Evolutionary conservation across 2,113 vertebrate genomes (phyloP).

Genomic region (Raja brachyura): DNA sequence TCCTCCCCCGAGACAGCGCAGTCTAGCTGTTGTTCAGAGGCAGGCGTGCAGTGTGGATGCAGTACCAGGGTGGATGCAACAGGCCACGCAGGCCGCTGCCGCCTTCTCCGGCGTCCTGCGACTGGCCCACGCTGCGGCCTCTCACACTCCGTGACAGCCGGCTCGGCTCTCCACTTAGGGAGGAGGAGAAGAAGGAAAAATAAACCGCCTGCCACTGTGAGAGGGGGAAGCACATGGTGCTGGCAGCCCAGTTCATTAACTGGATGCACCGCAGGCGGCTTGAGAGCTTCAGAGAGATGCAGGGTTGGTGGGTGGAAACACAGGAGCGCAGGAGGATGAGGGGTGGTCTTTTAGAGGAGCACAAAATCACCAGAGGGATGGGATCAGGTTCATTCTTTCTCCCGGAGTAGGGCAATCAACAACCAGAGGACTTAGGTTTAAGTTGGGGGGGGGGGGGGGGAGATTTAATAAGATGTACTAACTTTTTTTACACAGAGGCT

Average conservation of each 20-base stretch:
- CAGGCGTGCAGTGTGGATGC: constrained; percentile 46
- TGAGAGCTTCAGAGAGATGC: background rate
- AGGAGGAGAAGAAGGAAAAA: background rate
- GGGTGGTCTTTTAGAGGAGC: too few species aligned
- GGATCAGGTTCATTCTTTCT: too few species aligned
- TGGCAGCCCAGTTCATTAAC: background rate
- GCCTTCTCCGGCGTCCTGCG: constrained; percentile 53
- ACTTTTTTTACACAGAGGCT: too few species aligned
- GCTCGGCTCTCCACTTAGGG: background rate
- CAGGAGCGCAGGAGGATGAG: too few species aligned
- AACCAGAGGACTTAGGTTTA: too few species aligned
- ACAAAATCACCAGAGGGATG: too few species aligned
- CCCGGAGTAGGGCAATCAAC: too few species aligned
- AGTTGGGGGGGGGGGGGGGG: too few species aligned
- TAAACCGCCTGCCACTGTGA: background rate
- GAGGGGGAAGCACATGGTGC: background rate
- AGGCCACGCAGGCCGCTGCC: constrained; percentile 51
- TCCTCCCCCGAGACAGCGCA: constrained; percentile 44
- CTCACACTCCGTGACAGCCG: constrained; percentile 56
- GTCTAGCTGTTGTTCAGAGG: constrained; percentile 46
- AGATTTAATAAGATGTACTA: too few species aligned
- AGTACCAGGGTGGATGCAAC: constrained; percentile 55
- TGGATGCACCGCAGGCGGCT: background rate
- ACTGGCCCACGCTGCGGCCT: constrained; percentile 58
- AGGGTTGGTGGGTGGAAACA: background rate